These are phyloP conservation scores for Porites lobata DNA, from an alignment of 92 coral and sea anemone species.

Conservation along the genomic window DNA sequence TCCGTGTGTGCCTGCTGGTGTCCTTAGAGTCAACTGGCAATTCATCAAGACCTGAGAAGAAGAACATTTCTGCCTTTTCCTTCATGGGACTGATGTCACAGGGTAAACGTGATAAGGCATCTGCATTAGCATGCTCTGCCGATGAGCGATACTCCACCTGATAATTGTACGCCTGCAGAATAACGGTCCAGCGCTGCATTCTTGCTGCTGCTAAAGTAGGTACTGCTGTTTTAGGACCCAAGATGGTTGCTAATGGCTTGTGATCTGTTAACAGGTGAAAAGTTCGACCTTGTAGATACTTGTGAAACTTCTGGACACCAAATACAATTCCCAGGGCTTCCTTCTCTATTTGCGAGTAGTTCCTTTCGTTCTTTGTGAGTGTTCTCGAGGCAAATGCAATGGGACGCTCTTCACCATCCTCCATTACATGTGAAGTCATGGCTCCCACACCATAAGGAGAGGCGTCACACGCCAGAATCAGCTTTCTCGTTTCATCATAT, in stretches of 20 bases:
- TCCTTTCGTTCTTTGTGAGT: too few species aligned
- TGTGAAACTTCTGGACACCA: slow-evolving; percentile 45
- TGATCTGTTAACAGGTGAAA: slow-evolving; percentile 35
- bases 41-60: background rate
- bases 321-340: too few species aligned
- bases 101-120: too few species aligned
- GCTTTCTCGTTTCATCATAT: slow-evolving; percentile 46
- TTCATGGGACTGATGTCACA: too few species aligned
- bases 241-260: slow-evolving; percentile 3
- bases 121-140: too few species aligned
- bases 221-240: slow-evolving; percentile 38
- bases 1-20: slow-evolving; percentile 38
- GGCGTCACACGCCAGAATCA: slow-evolving; percentile 65
- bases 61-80: too few species aligned
- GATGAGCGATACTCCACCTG: too few species aligned
- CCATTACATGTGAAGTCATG: slow-evolving; percentile 57
- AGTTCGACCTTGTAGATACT: slow-evolving; percentile 50
- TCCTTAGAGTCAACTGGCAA: slow-evolving; percentile 41
- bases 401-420: slow-evolving; percentile 8
- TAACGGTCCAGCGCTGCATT: slow-evolving; percentile 43
- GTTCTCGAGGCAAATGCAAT: too few species aligned
- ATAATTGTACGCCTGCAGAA: too few species aligned
- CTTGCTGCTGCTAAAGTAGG: slow-evolving; percentile 41
- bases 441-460: slow-evolving; percentile 72
- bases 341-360: too few species aligned